A percentile compares a stretch with the other conserved stretches of the same genome.
Conservation (phyloP, 1,140 invertebrate species). For the Arion vulgaris region DNA sequence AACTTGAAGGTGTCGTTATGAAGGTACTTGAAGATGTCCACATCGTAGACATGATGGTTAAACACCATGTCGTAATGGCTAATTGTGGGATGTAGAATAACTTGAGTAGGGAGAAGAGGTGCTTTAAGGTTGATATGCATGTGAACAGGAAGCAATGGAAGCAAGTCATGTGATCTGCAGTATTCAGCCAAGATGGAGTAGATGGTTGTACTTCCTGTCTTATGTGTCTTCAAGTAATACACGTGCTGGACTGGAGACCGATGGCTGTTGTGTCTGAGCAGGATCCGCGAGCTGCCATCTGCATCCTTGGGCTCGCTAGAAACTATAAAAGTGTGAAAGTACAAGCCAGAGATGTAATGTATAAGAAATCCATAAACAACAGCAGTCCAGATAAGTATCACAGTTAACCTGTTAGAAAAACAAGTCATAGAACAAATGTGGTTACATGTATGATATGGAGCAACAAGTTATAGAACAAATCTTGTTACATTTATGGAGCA, state of each 20-base stretch:
- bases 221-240: slow-evolving; percentile 36
- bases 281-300: background rate
- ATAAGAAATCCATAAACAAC: background rate
- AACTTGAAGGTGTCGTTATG: slow-evolving; percentile 37
- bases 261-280: background rate
- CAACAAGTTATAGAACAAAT: background rate
- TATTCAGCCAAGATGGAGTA: slow-evolving; percentile 34
- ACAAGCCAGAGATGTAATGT: background rate
- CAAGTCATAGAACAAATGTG: too few species aligned
- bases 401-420: background rate
- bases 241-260: slow-evolving; percentile 13
- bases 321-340: background rate
- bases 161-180: slow-evolving; percentile 26
- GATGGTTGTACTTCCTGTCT: slow-evolving; percentile 31
- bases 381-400: background rate
- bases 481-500: too few species aligned
- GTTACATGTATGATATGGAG: too few species aligned
- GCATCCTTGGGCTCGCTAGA: background rate
- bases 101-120: background rate
- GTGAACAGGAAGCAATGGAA: background rate
- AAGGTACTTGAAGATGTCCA: slow-evolving; percentile 12
- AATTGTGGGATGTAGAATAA: background rate
- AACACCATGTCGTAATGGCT: slow-evolving; percentile 36
- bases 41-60: slow-evolving; percentile 31
- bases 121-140: slow-evolving; percentile 27